Percentiles rank a stretch among this genome's conserved stretches.
These are phyloP conservation scores for Halictus ligatus DNA, from an alignment of 2,888 invertebrate species.

Conservation along the genomic window DNA sequence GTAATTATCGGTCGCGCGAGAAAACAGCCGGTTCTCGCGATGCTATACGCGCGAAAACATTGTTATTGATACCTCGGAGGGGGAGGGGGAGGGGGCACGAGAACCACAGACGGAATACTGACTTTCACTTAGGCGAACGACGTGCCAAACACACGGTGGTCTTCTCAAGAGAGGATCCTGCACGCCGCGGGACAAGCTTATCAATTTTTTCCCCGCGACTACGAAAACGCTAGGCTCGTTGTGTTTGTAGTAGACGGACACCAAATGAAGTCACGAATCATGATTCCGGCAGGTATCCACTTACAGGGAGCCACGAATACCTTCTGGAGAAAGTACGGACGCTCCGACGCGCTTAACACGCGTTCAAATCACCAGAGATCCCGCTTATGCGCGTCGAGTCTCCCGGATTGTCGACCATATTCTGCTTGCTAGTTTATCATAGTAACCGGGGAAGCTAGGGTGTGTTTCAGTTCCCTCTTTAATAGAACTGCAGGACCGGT, in stretches of 20 bases:
- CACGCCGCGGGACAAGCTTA: constrained; percentile 28
- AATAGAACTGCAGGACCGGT: no score
- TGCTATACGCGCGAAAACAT: neutral
- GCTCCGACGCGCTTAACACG: neutral
- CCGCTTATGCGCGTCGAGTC: neutral
- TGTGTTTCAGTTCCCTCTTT: no score
- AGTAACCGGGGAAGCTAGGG: no score
- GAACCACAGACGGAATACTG: neutral
- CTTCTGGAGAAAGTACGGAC: constrained; percentile 6
- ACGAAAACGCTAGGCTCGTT: constrained; percentile 23
- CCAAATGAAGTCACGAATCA: constrained; percentile 45
- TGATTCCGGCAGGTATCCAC: neutral
- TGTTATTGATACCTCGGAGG: constrained; percentile 6
- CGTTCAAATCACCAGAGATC: neutral
- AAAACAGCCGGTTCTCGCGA: constrained; percentile 11
- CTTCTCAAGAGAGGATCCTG: neutral
- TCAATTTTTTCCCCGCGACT: constrained; percentile 19
- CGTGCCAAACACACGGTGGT: neutral
- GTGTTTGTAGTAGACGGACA: constrained; percentile 31
- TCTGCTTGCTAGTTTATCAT: neutral
- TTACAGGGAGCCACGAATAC: neutral
- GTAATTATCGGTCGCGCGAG: constrained; percentile 5
- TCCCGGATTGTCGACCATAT: neutral
- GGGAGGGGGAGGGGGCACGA: neutral
- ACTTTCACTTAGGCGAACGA: neutral